Evolutionary conservation across 2,888 invertebrate species (phyloP), one percentile per base, ranked within the genome.

Genomic region (Punctoribates punctum): DNA sequence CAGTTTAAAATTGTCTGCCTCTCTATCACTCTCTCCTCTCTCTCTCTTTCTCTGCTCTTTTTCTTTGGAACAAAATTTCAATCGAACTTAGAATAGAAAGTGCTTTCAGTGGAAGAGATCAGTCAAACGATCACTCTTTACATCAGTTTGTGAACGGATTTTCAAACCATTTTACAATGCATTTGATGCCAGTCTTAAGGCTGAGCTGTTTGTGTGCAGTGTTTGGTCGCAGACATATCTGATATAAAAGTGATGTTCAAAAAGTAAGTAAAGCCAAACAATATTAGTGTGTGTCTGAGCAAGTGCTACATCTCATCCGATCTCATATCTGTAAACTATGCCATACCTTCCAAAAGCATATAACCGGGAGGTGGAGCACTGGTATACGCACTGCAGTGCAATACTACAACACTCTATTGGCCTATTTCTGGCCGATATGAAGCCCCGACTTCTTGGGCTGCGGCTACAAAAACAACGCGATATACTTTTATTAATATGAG

Each of bases 381-480:
- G 25, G 38, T 46, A 72, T 72, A 72, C 25, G 23, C 29, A 72
- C 46, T 72, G 72, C 72, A 72, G 11, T 46, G 72, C 72, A 46
- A 46, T 72, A n/a, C 15, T 72, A 72, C 46, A 46, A 23, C 46
- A 72, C 72, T 72, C 72, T 72, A 72, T 72, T 72, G 72, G 72
- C 48, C 20, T 72, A 46, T 72, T 42, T 46, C 48, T 46, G 48
- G 20, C 72, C 72, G 72, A 72, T 48, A 72, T 72, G 48, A 72
- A 72, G 72, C 72, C 72, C 72, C 72, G 72, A 72, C 72, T 72
- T 72, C 72, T 72, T 72, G 72, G 72, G 72, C 72, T 72, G 72
- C 72, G 72, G 72, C 72, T 72, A 72, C 17, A 72, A 72, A 70
- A 72, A 72, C 72, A 72, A 72, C 48, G 20, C 42, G 11, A 25